These are phyloP conservation scores for Tinea trinotella DNA, from an alignment of 2,888 invertebrate genomes.

Conservation along the genomic window DNA sequence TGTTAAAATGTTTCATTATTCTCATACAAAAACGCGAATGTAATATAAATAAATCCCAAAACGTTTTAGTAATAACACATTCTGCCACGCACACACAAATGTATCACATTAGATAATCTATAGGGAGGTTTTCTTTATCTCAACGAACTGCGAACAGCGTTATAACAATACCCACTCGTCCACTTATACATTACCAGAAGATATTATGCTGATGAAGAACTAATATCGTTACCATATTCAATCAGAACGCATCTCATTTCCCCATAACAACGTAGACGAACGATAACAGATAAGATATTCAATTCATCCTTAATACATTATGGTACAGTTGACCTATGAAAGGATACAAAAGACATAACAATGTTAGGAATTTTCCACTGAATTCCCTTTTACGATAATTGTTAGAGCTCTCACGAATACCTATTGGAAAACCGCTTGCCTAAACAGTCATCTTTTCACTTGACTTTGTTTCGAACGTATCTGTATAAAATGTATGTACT, in stretches of 20 bases:
- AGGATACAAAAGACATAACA: conserved; percentile 33
- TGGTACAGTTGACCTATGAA: conserved; percentile 33
- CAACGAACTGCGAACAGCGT: not conserved
- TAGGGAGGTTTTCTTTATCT: not conserved
- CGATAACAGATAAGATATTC: conserved; percentile 17
- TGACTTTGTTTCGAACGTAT: not conserved
- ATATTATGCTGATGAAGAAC: conserved; percentile 7
- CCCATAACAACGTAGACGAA: conserved; percentile 8
- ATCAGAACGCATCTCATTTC: conserved; percentile 15
- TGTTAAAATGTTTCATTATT: not conserved
- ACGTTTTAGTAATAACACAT: not conserved
- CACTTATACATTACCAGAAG: conserved; percentile 7
- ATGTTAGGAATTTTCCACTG: conserved; percentile 35
- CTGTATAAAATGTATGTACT: too few relatives aligned
- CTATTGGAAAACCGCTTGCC: conserved; percentile 18
- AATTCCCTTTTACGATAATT: conserved; percentile 47
- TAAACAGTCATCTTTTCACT: conserved; percentile 13
- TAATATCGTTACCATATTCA: conserved; percentile 15
- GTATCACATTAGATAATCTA: not conserved
- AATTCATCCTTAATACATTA: conserved; percentile 23
- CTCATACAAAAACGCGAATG: not conserved
- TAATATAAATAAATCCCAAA: not conserved
- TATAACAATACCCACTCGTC: not conserved
- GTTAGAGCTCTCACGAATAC: conserved; percentile 21
- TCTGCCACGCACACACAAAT: not conserved